Evolutionary conservation across 2,797 vertebrate genomes (phyloP), one percentile per base, ranked within the genome.

Genomic region (Syncerus caffer): DNA sequence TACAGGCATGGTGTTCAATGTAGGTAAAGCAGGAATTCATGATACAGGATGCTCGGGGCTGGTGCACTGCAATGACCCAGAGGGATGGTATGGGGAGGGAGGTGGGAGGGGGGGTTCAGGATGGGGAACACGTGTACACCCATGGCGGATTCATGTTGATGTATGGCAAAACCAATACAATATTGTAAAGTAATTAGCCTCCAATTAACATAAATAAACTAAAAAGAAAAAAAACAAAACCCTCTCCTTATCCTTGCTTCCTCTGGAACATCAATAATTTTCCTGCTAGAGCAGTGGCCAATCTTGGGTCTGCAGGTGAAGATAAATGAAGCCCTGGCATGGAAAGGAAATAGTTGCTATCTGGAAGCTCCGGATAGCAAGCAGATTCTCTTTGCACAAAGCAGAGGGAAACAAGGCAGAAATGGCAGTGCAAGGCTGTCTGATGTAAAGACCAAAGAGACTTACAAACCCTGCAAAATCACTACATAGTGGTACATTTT

Each of bases 381-480:
- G 74, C 3, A 7, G 17, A 29, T 90, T 23, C 76, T 88, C 47
- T 79, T n/a, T 51, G 51, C 21, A 53, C 25, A 45, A 90, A 42
- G 34, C 42, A 31, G 29, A 90, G 58, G 13, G 25, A 50, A 90
- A 80, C 34, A 25, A n/a, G 10, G 55, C 85, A 90, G 29, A 83
- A 83, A 55, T 17, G 7, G 34, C 29, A 62, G 67, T 9, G 53
- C 11, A 67, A 53, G 13, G 57, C 51, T 15, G 4, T 47, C 29
- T 62, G 76, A 96, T 27, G 47, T 85, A 94, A 93, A 92, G 34
- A 76, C 31, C 31, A 88, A 84, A 62, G 13, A 92, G 71, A 57
- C 38, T n/a, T 67, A 23, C 9, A 62, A 14, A 23, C 16, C 74
- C 51, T 34, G 60, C 62, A 89, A 82, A 85, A 51, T 29, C 71